phyloP scores from a whole-genome alignment of 2,888 invertebrate genomes.

The Megastigmus dorsalis region DNA sequence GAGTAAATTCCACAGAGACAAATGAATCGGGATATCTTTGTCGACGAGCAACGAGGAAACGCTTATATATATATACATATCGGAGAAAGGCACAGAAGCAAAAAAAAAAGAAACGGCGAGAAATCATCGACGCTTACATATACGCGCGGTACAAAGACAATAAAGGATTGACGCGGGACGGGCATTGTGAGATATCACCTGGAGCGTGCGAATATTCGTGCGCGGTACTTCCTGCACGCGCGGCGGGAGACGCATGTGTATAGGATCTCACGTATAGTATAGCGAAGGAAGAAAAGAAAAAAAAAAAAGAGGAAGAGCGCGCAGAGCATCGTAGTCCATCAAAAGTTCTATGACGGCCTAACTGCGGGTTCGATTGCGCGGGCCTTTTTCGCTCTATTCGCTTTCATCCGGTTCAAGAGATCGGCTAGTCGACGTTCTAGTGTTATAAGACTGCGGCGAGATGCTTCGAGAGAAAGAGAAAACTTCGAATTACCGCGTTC shows the following conservation, averaged over 20 bases:
- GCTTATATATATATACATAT: no score
- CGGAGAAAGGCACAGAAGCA: no score
- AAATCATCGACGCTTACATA: no score
- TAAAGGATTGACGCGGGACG: slow-evolving; percentile 64
- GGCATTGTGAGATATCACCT: slow-evolving; percentile 70
- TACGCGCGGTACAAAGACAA: slow-evolving; percentile 66
- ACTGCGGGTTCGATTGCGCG: no score
- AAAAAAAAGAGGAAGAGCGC: background rate
- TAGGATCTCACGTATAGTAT: slow-evolving; percentile 8
- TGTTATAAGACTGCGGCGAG: slow-evolving; percentile 21
- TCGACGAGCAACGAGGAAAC: no score
- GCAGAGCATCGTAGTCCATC: no score
- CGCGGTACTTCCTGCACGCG: slow-evolving; percentile 29
- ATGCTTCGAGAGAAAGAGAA: background rate
- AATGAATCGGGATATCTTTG: no score
- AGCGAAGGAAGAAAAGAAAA: background rate
- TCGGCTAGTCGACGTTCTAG: slow-evolving; percentile 27
- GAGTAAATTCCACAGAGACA: no score
- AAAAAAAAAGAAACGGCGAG: no score
- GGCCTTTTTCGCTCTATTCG: no score
- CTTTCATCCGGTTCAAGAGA: slow-evolving; percentile 56
- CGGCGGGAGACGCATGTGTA: background rate
- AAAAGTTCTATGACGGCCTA: no score
- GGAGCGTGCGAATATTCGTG: slow-evolving; percentile 72
- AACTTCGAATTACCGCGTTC: no score